A percentile compares a stretch with the other conserved stretches of the same genome.
phyloP scores from a whole-genome alignment of 2,797 vertebrate genomes.

The Okamejei kenojei region DNA sequence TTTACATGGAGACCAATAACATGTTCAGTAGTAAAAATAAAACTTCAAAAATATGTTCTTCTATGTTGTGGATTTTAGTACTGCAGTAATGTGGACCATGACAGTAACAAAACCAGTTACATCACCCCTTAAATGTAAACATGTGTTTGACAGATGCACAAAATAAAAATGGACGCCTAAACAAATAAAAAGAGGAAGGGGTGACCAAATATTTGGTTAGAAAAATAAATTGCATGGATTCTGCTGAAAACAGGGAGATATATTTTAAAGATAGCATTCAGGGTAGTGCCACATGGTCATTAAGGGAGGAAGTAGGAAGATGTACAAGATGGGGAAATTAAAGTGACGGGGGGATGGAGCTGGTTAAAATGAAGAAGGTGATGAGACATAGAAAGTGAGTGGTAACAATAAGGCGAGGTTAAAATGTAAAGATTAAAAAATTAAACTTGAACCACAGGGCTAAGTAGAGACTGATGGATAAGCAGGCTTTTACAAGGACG shows the following conservation, averaged over 20 bases:
- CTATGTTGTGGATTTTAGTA: neutral
- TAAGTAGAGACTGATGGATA: neutral
- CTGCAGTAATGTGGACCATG: neutral
- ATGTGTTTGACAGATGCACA: neutral
- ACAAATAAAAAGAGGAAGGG: neutral
- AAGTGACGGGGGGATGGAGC: neutral
- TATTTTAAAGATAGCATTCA: neutral
- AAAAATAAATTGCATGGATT: neutral
- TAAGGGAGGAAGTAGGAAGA: neutral
- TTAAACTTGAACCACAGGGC: neutral
- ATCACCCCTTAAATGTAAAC: neutral
- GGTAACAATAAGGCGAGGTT: neutral
- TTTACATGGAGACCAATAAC: neutral
- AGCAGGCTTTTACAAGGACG: neutral
- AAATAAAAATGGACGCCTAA: neutral
- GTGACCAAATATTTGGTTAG: neutral
- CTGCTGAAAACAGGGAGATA: neutral
- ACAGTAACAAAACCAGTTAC: neutral
- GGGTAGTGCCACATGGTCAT: neutral
- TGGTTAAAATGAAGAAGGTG: neutral
- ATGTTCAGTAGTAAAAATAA: neutral
- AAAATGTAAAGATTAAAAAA: neutral
- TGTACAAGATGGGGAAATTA: neutral
- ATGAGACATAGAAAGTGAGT: neutral
- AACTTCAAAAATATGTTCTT: neutral